Evolutionary conservation across 1,140 invertebrate species (phyloP), one percentile per base, ranked within the genome.

Genomic region (Coelopa frigida): DNA sequence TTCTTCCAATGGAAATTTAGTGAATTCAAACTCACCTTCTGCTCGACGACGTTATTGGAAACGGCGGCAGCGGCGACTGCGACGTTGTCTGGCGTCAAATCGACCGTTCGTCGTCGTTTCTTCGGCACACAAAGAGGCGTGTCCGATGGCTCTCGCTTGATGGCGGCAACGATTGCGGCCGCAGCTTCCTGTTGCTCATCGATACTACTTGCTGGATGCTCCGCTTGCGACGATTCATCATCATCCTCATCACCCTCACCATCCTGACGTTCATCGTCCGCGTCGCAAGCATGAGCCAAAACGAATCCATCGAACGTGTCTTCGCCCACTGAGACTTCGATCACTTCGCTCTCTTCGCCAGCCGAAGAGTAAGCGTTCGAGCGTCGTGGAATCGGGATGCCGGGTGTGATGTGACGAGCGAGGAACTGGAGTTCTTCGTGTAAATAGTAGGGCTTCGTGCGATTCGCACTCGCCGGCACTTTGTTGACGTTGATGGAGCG

Each of bases 391-490:
- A 60, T 36, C 10, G 61, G 61, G 15, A 59, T 50, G 15, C 59
- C 62, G 5, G 59, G 62, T 7, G 59, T 59, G 8, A 66, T 59
- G 41, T 66, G 57, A 3, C 43, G 46, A 5, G 50, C 44, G 2
- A 66, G 44, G 29, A 66, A 66, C 38, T 55, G 31, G 0, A 66
- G 33, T 3, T 66, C 59, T 27, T 49, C 52, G 22, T 47, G 54
- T 1, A 66, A 44, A 39, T 66, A 66, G 33, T 66, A 66, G 0
- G 56, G 61, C 36, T 60, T 62, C 17, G 56, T 46, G 35, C 58
- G 55, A 44, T 61, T 61, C 6, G 50, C 46, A 14, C 50, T 49
- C 11, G 50, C 46, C 27, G 51, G 35, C 39, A 50, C 12, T 55
- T 52, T 52, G 14, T 48, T 51, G 18, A 59, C 40, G 23, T 56